Percentiles rank a stretch among this genome's conserved stretches.
Evolutionary conservation across 1,140 invertebrate genomes (phyloP).

Genomic region (Leptinotarsa texana): DNA sequence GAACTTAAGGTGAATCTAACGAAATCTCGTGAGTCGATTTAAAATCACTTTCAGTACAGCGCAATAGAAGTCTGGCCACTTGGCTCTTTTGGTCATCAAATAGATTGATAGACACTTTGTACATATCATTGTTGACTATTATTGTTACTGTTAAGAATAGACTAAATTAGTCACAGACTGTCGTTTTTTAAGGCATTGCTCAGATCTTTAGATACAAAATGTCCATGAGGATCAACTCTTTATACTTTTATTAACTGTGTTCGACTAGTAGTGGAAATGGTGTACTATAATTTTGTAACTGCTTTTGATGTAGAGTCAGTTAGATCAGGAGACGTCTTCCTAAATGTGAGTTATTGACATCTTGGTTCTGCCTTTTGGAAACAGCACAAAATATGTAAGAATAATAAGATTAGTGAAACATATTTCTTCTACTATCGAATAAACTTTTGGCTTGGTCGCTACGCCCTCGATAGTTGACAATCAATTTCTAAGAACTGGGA

Average conservation of each 20-base stretch:
- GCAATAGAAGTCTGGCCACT: too few species aligned
- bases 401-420: too few species aligned
- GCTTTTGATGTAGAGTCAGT: slow-evolving; percentile 40
- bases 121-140: slow-evolving; percentile 54
- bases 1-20: too few species aligned
- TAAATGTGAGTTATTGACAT: slow-evolving; percentile 35
- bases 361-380: slow-evolving; percentile 10
- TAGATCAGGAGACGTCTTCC: slow-evolving; percentile 41
- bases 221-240: slow-evolving; percentile 32
- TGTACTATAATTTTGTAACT: slow-evolving; percentile 38
- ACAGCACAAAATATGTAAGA: not conserved
- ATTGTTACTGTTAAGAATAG: slow-evolving; percentile 48
- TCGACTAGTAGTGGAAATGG: slow-evolving; percentile 19
- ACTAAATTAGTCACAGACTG: slow-evolving; percentile 46
- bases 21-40: too few species aligned
- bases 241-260: slow-evolving; percentile 34
- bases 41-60: too few species aligned
- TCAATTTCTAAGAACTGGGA: too few species aligned
- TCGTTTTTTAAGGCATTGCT: slow-evolving; percentile 44
- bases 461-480: too few species aligned
- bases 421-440: too few species aligned
- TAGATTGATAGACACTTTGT: slow-evolving; percentile 38
- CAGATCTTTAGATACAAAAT: slow-evolving; percentile 43
- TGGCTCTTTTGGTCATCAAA: not conserved
- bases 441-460: too few species aligned